phyloP scores from a whole-genome alignment of 2,797 vertebrate genomes.

The Hoplostethus atlanticus region DNA sequence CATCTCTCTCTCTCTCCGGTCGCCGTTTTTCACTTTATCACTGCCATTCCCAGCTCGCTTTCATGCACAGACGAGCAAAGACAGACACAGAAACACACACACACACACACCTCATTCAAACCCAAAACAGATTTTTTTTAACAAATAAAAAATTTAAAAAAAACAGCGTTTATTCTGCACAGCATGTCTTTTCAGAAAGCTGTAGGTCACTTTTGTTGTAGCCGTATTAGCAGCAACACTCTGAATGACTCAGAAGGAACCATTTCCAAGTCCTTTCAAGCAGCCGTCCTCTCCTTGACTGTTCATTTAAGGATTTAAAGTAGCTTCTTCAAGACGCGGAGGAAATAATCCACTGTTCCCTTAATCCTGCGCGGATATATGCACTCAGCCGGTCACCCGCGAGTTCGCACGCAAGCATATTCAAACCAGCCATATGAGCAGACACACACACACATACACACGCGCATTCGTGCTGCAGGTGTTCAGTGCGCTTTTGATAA shows the following conservation, averaged over 20 bases:
- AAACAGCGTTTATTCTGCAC: constrained; percentile 20
- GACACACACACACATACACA: constrained; percentile 11
- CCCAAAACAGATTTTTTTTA: constrained; percentile 36
- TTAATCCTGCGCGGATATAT: constrained; percentile 69
- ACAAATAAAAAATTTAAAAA: too few relatives aligned
- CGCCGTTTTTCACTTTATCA: constrained; percentile 14
- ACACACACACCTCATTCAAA: constrained; percentile 6
- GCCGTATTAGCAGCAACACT: constrained; percentile 6
- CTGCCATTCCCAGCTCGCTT: constrained; percentile 26
- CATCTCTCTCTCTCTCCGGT: background rate
- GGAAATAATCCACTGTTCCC: constrained; percentile 74
- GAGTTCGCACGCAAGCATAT: constrained; percentile 7
- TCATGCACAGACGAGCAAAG: too few relatives aligned
- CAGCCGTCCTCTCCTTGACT: constrained; percentile 71
- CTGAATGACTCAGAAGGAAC: constrained; percentile 36
- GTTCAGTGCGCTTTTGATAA: constrained; percentile 45
- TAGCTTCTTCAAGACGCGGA: constrained; percentile 40
- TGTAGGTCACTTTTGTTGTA: constrained; percentile 31
- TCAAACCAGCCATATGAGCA: background rate
- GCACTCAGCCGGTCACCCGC: constrained; percentile 36
- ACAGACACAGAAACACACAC: constrained; percentile 7
- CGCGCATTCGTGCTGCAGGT: constrained; percentile 42
- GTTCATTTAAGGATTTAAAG: constrained; percentile 66
- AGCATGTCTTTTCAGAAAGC: constrained; percentile 8
- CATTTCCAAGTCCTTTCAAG: constrained; percentile 34